These are phyloP conservation scores for Ericerus pela DNA, from an alignment of 1,140 invertebrate species.

Conservation along the genomic window DNA sequence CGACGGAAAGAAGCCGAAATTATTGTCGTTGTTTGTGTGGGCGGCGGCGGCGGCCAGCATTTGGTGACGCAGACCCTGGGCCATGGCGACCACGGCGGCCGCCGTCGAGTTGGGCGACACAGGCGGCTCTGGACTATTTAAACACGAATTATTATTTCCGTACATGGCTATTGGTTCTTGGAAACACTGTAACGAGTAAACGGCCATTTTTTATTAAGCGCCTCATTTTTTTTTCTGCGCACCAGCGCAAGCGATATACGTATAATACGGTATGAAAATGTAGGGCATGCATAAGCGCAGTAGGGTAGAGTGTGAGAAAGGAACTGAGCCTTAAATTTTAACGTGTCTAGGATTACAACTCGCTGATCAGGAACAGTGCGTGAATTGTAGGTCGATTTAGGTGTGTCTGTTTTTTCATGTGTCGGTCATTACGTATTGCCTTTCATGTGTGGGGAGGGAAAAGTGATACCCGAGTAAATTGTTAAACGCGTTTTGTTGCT, in stretches of 20 bases:
- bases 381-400: too few species aligned
- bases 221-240: background rate
- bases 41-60: constrained; percentile 48
- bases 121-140: constrained; percentile 18
- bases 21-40: constrained; percentile 38
- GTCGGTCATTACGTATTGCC: too few species aligned
- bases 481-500: too few species aligned
- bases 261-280: background rate
- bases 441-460: too few species aligned
- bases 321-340: too few species aligned
- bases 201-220: background rate
- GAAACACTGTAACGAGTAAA: background rate
- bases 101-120: constrained; percentile 44
- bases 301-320: background rate
- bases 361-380: too few species aligned
- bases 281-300: background rate
- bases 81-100: constrained; percentile 52
- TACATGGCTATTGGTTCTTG: constrained; percentile 5
- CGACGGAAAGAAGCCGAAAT: constrained; percentile 32
- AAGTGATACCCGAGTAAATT: too few species aligned
- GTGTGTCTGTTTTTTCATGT: too few species aligned
- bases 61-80: constrained; percentile 51
- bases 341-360: too few species aligned
- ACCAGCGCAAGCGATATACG: background rate
- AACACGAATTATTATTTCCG: constrained; percentile 15